Base-by-base conservation (phyloP, 2,888 invertebrate species). In the Torymus aiolomorphi region DNA sequence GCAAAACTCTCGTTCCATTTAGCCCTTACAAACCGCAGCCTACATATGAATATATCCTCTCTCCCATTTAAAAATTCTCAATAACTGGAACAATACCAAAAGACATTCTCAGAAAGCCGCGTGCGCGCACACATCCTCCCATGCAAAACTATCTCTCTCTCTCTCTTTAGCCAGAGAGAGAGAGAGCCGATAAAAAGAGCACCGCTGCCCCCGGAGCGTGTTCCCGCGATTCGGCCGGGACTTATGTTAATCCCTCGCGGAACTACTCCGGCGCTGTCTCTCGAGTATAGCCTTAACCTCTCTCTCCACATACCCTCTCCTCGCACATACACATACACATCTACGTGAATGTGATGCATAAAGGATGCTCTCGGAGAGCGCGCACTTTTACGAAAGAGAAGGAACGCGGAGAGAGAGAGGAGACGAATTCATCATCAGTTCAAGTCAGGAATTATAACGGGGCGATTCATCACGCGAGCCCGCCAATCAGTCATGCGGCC, bases 371-470 rank as follows among this genome's bases (percentile, higher is more conserved):
- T 31, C 31, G 31, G n/a, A n/a, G 31, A 31, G 31, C 31, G 31
- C 31, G 31, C 31, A 31, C 31, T 31, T 31, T 31, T 31, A 31
- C 51, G 81, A 83, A 20, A 76, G 66, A 54, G 11, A 52, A 51
- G 18, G 31, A 52, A 31, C 20, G 12, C 2, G 54, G 70, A 83
- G 86, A 1, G 31, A 31, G 31, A 31, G 31, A 31, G 31, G 3
- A 31, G 86, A 82, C 84, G 86, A 88, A 89, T 89, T 89, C 88
- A 88, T 89, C 89, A 89, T 88, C 88, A 86, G 88, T 88, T 85
- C 88, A 85, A 88, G 89, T 87, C 89, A 86, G 85, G 86, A 88
- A 88, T 89, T 87, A 88, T 88, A 88, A 87, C 87, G 86, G 86
- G 85, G 87, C 88, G 88, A 89, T 89, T 88, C 88, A 89, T 89